Base-by-base conservation (phyloP, 2,113 vertebrate genomes). In the Herpailurus yagouaroundi region DNA sequence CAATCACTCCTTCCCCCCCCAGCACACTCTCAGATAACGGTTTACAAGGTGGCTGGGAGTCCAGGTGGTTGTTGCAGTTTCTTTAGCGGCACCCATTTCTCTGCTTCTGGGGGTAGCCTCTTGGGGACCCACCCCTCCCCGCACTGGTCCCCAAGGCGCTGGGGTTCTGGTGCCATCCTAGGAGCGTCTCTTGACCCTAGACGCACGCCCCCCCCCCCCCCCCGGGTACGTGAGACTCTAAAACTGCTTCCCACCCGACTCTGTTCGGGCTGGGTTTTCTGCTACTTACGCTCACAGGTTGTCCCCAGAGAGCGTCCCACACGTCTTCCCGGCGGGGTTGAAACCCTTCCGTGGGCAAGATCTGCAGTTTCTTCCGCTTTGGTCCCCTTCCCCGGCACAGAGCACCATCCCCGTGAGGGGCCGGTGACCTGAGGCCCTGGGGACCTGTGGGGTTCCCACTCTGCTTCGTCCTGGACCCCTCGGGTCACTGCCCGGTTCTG, bases 21-120 rank as follows among this genome's bases (percentile, higher is more conserved):
- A 2, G 1, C 1, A 33, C 1, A 4, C 6, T 33, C 74, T 66
- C 7, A 0, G 23, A 25, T 1, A 23, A 2, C 16, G 11, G 25
- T 36, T 50, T 15, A 5, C 38, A 16, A 38, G 29, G 5, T 15
- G 7, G 19, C 79, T 29, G 4, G 48, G 19, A 3, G 15, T 55
- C 77, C 15, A 10, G 31, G 27, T 31, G 57, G 10, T 1, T 0
- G 1, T 7, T 16, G 8, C 9, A 0, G 21, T n/a, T 52, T 36
- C 18, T 64, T 5, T 31, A 3, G 9, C 23, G 57, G 68, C 12
- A 23, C 66, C 1, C 18, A 16, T 41, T 84, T 38, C 38, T 87
- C 85, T 79, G 9, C 68, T 76, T 74, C 74, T 38, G 36, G 48
- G 21, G 9, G 33, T 4, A 52, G n/a, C 48, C 12, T 38, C 31